These are phyloP conservation scores for Agrotis puta DNA, from an alignment of 2,888 invertebrate species.

Conservation along the genomic window DNA sequence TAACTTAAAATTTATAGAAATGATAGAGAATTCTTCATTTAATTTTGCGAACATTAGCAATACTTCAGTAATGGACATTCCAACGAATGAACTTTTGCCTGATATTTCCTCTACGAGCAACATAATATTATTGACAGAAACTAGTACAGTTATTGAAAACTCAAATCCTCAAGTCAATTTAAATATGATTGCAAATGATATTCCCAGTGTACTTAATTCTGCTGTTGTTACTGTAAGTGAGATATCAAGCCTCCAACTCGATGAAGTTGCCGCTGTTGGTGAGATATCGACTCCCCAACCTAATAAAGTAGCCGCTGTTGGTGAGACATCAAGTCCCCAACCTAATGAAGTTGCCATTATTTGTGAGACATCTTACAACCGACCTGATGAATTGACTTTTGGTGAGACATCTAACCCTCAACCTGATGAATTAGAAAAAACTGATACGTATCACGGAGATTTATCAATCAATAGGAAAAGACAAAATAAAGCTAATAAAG, in stretches of 20 bases:
- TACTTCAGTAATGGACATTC: conserved; percentile 3
- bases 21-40: conserved; percentile 21
- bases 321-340: too few species aligned
- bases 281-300: too few species aligned
- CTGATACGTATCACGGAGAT: conserved; percentile 17
- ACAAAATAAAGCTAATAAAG: conserved; percentile 15
- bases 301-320: too few species aligned
- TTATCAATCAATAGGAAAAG: conserved; percentile 21
- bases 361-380: too few species aligned
- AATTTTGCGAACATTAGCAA: conserved; percentile 11
- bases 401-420: conserved; percentile 17
- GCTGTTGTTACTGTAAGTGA: too few species aligned
- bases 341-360: too few species aligned
- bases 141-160: conserved; percentile 15
- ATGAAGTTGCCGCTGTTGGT: too few species aligned
- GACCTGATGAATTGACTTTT: too few species aligned
- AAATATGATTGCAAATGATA: not conserved
- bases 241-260: too few species aligned
- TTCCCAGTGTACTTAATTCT: too few species aligned
- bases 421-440: conserved; percentile 14
- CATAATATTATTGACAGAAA: conserved; percentile 18
- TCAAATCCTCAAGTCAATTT: conserved; percentile 17
- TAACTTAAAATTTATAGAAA: conserved; percentile 23
- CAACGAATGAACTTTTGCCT: conserved; percentile 10
- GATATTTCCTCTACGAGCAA: conserved; percentile 16